phyloP scores from a whole-genome alignment of 2,113 vertebrate genomes.

The Pseudopipra pipra region DNA sequence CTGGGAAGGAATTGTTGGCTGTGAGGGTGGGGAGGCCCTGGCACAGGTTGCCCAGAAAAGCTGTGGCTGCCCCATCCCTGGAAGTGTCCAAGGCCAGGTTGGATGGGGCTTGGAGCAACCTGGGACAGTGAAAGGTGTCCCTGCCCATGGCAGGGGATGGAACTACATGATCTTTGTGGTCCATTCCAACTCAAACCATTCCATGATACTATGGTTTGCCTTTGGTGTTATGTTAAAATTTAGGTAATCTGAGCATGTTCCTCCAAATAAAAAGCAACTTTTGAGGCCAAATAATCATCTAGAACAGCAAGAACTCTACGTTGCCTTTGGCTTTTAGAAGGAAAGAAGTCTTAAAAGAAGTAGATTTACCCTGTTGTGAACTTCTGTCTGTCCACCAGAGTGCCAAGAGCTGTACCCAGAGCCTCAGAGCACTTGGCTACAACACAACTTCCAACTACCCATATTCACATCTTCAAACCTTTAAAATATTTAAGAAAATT shows the following conservation, averaged over 20 bases:
- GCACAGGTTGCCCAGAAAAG: neutral
- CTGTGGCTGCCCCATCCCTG: neutral
- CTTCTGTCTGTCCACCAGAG: fast-evolving
- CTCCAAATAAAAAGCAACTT: neutral
- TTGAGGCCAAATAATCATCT: neutral
- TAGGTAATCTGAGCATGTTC: neutral
- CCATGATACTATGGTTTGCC: neutral
- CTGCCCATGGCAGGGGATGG: neutral
- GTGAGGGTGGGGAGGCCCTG: neutral
- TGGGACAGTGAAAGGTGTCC: neutral
- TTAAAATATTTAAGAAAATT: neutral
- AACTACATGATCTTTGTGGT: fast-evolving
- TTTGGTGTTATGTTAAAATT: neutral
- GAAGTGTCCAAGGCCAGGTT: neutral
- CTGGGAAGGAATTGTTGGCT: neutral
- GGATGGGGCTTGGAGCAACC: neutral
- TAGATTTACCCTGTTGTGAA: fast-evolving
- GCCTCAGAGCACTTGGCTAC: neutral
- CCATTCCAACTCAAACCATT: neutral
- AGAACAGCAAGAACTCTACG: neutral
- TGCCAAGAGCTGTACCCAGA: neutral
- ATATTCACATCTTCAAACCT: neutral
- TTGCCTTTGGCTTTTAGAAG: neutral
- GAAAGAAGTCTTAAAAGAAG: neutral
- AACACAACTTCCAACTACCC: fast-evolving